Evolutionary conservation across 2,113 vertebrate genomes (phyloP), one percentile per base, ranked within the genome.

Genomic region (Ia io): DNA sequence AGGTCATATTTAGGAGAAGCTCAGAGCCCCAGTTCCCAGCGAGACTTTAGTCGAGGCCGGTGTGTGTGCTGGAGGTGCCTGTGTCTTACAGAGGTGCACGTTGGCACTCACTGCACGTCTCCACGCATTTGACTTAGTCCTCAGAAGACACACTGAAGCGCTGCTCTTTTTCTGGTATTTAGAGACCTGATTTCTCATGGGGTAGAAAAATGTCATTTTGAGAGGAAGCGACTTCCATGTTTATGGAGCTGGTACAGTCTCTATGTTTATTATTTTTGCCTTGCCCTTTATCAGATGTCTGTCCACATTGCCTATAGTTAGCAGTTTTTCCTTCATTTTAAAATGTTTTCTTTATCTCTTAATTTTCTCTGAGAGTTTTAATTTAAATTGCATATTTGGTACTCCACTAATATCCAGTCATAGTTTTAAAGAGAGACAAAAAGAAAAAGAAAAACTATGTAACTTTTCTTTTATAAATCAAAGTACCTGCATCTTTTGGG

Each of bases 351-450:
- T 87, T 78, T 79, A 25, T 80, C 56, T 79, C 78, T 84, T 77
- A 13, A 47, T 92, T 82, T 96, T 88, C 85, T 95, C 71, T 42
- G 56, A 92, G 35, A 95, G 83, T 92, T 47, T 86, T 17, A 69
- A 89, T 91, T 91, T 96, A 87, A 93, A 80, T 93, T 80, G 63
- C 44, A 80, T 91, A 53, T 76, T 96, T 90, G 77, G 40, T 90
- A 51, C 51, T 93, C 76, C 44, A 32, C 78, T 88, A 59, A 65
- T 92, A 74, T 9, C 47, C 9, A 86, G 25, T 69, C 59, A 10
- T 90, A 63, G 79, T 90, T 95, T 96, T 92, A 93, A 84, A 96
- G 25, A 93, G 70, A 84, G n/a, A 80, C 49, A 63, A 65, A 65
- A 22, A 65, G 3, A 76, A 70, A 88, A 74, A 63, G n/a, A 61